phyloP scores from a whole-genome alignment of 2,888 invertebrate genomes.

The Malachius bipustulatus region DNA sequence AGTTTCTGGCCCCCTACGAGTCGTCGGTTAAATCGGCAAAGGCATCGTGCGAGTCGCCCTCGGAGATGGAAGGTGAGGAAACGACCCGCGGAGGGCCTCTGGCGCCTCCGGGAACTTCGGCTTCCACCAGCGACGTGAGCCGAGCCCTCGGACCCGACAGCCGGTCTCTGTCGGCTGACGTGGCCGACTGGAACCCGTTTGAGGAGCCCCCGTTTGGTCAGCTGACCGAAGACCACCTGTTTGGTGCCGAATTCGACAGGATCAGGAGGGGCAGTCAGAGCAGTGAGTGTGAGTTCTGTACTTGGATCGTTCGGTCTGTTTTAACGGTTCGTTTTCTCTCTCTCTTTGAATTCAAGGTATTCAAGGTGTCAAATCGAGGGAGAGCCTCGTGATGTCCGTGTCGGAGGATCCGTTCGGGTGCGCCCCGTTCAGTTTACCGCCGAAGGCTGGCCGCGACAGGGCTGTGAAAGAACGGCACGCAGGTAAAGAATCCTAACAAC shows the following conservation, averaged over 20 bases:
- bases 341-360: conserved; percentile 38
- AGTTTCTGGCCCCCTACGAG: conserved; percentile 62
- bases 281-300: conserved; percentile 44
- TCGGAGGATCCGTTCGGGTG: conserved; percentile 69
- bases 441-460: conserved; percentile 36
- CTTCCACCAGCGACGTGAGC: conserved; percentile 34
- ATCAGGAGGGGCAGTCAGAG: conserved; percentile 66
- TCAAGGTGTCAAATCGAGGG: conserved; percentile 56
- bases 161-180: conserved; percentile 42
- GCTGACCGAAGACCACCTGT: conserved; percentile 68
- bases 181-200: conserved; percentile 74
- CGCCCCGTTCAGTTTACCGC: conserved; percentile 66
- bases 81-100: conserved; percentile 18
- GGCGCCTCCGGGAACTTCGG: conserved; percentile 32
- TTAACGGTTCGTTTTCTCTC: not conserved
- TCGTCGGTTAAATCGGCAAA: conserved; percentile 47
- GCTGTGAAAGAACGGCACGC: conserved; percentile 29
- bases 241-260: conserved; percentile 74
- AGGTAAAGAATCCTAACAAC: conserved; percentile 34
- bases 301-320: not conserved
- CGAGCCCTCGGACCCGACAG: conserved; percentile 27
- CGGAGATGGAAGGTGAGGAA: conserved; percentile 25
- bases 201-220: conserved; percentile 61
- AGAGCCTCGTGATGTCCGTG: conserved; percentile 56
- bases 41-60: conserved; percentile 35